phyloP scores from a whole-genome alignment of 2,888 invertebrate genomes.

The Teinopalpus imperialis region DNA sequence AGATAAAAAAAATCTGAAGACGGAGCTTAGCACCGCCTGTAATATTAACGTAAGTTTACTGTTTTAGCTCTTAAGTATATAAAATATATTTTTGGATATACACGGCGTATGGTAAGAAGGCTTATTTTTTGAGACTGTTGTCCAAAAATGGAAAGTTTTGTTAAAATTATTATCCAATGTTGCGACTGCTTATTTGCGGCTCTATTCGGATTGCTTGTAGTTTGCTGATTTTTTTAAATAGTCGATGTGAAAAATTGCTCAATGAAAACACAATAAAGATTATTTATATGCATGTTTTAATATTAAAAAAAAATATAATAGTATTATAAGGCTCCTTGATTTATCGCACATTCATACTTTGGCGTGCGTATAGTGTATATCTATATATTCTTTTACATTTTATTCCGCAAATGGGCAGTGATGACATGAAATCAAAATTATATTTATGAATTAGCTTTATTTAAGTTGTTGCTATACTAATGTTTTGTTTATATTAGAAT shows the following conservation, averaged over 20 bases:
- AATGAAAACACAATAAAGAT: too few species aligned
- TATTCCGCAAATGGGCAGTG: constrained; percentile 46
- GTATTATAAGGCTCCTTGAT: too few species aligned
- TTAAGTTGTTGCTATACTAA: constrained; percentile 62
- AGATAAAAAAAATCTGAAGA: too few species aligned
- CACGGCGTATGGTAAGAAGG: constrained; percentile 54
- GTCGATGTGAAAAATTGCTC: too few species aligned
- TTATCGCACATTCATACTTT: too few species aligned
- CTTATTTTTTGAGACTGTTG: constrained; percentile 79
- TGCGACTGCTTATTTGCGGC: constrained; percentile 18
- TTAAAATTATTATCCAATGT: constrained; percentile 46
- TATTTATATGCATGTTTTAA: too few species aligned
- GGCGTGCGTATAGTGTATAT: too few species aligned
- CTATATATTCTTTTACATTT: too few species aligned
- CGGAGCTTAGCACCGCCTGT: constrained; percentile 25
- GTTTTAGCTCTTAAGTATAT: constrained; percentile 31
- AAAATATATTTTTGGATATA: constrained; percentile 72
- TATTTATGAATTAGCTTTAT: constrained; percentile 65
- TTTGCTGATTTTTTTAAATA: not conserved
- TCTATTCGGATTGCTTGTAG: constrained; percentile 6
- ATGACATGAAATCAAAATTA: constrained; percentile 64
- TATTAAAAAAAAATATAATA: too few species aligned
- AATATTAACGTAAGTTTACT: constrained; percentile 19
- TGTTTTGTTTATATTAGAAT: constrained; percentile 48
- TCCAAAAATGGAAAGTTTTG: constrained; percentile 69